Evolutionary conservation across 1,140 invertebrate species (phyloP), one percentile per base, ranked within the genome.

Genomic region (Musca vetustissima): DNA sequence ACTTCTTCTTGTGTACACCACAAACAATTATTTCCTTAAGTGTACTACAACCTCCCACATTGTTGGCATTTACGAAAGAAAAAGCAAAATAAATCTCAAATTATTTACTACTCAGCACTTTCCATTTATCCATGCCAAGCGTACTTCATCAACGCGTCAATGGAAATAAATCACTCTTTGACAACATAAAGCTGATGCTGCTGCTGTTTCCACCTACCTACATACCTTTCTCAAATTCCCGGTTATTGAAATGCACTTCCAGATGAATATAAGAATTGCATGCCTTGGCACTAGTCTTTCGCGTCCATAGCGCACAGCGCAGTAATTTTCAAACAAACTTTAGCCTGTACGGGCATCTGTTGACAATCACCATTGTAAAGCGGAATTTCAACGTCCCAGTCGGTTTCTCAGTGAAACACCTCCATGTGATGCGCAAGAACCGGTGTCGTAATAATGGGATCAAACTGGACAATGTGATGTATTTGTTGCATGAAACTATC

Each of bases 161-260:
- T 6, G 15, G 36, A 36, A 28, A 61, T 61, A 61, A 61, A 61
- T 61, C 57, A 61, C 57, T 43, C n/a, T 61, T 61, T 61, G 57
- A 61, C 57, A 61, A 43, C 13, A 13, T 43, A 11, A 43, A 8
- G 11, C 6, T 43, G 28, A 3, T 32, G 28, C 28, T 32, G 28
- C 28, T n/a, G 28, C 3, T 28, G 36, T 13, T 11, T 11, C 11
- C 36, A 9, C 28, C 28, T 22, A 52, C 28, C 15, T 67, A 21
- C 68, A 3, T 72, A 87, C 90, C 90, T 72, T 83, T 76, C 76
- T 82, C 85, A 28, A 88, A 72, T 73, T 90, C 86, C 0, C 95
- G 95, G 85, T 99, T 99, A 84, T 99, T 98, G 78, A 98, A 99
- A 84, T 99, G 98, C 1, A 99, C 90, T 85, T 99, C 98, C 2